These are phyloP conservation scores for Drosophila suzukii DNA, from an alignment of 1,140 invertebrate species.

Conservation along the genomic window DNA sequence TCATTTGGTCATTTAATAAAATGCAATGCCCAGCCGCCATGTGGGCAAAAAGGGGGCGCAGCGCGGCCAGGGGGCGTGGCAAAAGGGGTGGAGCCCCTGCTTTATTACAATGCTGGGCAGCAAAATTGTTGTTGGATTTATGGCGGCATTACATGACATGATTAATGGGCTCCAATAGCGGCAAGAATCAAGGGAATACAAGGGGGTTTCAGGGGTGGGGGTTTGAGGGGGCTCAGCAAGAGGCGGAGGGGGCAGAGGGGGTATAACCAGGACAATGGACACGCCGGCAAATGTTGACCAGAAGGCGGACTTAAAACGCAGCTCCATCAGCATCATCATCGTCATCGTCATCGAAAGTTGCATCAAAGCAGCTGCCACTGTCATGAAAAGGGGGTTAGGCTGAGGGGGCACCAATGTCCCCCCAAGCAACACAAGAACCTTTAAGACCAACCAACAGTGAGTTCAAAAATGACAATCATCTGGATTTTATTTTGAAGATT, in stretches of 20 bases:
- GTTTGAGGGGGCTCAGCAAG: too few relatives aligned
- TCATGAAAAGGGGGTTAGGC: neutral
- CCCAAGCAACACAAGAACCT: neutral
- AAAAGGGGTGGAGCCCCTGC: neutral
- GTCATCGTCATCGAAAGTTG: constrained; percentile 17
- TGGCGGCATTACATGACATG: constrained; percentile 81
- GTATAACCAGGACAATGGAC: constrained; percentile 50
- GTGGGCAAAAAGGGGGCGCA: neutral
- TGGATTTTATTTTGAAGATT: too few relatives aligned
- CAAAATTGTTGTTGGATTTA: constrained; percentile 80
- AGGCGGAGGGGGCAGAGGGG: neutral
- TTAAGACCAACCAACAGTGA: neutral
- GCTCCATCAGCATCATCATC: constrained; percentile 38
- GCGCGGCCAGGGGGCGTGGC: constrained; percentile 2
- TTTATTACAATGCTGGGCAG: constrained; percentile 48
- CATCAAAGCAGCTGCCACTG: constrained; percentile 36
- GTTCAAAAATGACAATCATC: too few relatives aligned
- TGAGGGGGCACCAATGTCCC: neutral
- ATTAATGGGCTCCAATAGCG: constrained; percentile 70
- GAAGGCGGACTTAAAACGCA: constrained; percentile 49
- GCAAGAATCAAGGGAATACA: constrained; percentile 12
- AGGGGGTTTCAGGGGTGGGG: neutral
- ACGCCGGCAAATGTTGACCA: constrained; percentile 53
- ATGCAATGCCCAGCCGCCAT: constrained; percentile 63
- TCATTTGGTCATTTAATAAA: constrained; percentile 82